These are phyloP conservation scores for Calidris pygmaea DNA, from an alignment of 2,113 vertebrate species.

Conservation along the genomic window DNA sequence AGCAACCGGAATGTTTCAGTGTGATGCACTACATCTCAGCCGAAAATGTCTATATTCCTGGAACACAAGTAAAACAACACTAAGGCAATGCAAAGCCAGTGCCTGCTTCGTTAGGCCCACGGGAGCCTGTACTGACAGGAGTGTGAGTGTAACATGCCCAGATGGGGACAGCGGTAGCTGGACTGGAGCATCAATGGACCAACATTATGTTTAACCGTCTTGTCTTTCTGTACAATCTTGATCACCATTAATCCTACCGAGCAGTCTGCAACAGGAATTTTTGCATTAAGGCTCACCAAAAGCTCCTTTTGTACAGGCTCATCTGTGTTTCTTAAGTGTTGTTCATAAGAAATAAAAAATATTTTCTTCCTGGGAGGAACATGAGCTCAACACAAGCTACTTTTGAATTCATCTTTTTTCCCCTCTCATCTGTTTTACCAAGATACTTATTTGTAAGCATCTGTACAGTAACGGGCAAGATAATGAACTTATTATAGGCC, in stretches of 20 bases:
- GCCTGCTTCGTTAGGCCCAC: fast-evolving
- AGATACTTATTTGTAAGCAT: neutral
- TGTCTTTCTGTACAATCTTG: neutral
- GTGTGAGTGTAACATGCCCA: neutral
- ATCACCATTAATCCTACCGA: neutral
- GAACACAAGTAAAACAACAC: neutral
- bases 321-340: neutral
- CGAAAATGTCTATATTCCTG: neutral
- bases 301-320: neutral
- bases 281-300: neutral
- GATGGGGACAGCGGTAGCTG: neutral
- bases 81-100: neutral
- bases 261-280: neutral
- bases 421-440: neutral
- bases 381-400: neutral
- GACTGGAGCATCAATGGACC: neutral
- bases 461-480: neutral
- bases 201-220: neutral
- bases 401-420: neutral
- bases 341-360: neutral
- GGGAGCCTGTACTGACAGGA: neutral
- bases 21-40: neutral
- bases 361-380: neutral
- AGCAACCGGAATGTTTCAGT: neutral
- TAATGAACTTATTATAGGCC: neutral